Conservation (phyloP, 1,140 invertebrate species). For the Leguminivora glycinivorella region DNA sequence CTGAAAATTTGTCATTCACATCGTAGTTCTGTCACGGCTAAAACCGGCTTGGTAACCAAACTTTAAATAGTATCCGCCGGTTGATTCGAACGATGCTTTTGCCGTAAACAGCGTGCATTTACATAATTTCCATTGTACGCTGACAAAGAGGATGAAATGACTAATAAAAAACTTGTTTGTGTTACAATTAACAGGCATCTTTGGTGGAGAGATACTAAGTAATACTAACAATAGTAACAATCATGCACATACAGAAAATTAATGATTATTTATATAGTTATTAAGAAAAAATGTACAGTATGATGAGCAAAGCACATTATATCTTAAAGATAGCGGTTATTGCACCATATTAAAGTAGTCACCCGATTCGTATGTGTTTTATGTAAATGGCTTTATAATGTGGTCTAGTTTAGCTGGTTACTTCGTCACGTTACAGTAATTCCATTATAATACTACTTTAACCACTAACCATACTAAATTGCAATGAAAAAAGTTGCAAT, state of each 20-base stretch:
- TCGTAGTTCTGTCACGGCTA: neutral
- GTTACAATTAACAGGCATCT: slow-evolving; percentile 18
- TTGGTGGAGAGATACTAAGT: neutral
- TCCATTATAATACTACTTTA: neutral
- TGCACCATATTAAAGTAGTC: slow-evolving; percentile 40
- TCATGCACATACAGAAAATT: neutral
- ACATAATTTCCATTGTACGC: slow-evolving; percentile 17
- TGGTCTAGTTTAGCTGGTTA: slow-evolving; percentile 17
- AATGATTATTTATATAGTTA: neutral
- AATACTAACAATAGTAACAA: too few relatives aligned
- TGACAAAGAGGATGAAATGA: slow-evolving; percentile 22
- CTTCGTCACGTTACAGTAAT: slow-evolving; percentile 14
- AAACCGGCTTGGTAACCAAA: neutral
- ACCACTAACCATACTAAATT: slow-evolving; percentile 4
- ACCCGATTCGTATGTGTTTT: slow-evolving; percentile 38
- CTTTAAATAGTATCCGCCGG: neutral
- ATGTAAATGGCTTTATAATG: slow-evolving; percentile 27
- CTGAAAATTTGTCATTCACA: neutral
- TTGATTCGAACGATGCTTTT: neutral
- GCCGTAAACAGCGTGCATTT: slow-evolving; percentile 4
- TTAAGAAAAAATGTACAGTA: slow-evolving; percentile 13
- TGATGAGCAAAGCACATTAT: slow-evolving; percentile 21
- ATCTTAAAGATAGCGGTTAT: slow-evolving; percentile 31
- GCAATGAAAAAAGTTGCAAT: neutral
- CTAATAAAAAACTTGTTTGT: slow-evolving; percentile 19